phyloP scores from a whole-genome alignment of 30 jellyfish, hydroid and myxozoan species.

The Euphysa ruthae region DNA sequence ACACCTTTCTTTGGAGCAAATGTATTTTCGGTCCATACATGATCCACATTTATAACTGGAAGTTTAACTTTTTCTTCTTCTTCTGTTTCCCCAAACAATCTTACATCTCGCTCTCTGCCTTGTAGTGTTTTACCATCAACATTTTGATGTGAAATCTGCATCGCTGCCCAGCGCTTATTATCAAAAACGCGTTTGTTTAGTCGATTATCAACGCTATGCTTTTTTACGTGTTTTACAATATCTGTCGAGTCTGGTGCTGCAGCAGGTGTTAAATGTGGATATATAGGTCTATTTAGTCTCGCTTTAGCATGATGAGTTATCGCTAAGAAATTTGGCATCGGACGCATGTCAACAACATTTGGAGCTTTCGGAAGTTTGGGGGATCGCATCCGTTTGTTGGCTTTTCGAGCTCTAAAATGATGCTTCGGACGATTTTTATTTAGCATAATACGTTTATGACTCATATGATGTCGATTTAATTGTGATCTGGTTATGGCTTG shows the following conservation, averaged over 20 bases:
- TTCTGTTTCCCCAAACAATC: background rate
- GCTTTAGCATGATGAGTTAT: constrained; percentile 2
- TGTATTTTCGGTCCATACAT: constrained; percentile 20
- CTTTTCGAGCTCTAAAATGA: background rate
- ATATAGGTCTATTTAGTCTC: background rate
- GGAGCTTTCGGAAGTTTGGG: background rate
- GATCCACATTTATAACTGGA: background rate
- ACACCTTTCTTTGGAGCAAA: constrained; percentile 8
- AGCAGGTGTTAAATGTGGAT: constrained; percentile 8
- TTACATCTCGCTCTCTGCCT: background rate
- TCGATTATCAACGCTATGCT: background rate
- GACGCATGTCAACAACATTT: background rate
- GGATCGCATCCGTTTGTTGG: background rate
- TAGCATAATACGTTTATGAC: too few species aligned
- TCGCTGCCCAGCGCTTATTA: background rate
- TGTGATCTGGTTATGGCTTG: too few species aligned
- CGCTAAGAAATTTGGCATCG: background rate
- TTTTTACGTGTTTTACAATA: background rate
- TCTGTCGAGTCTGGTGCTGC: background rate
- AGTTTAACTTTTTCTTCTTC: background rate
- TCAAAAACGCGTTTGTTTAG: background rate
- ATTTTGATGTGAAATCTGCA: background rate
- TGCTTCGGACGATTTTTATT: too few species aligned
- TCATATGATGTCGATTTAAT: too few species aligned
- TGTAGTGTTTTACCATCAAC: background rate